Evolutionary conservation across 37 sponge, comb jelly and placozoan species (phyloP), one percentile per base, ranked within the genome.

Genomic region (Halichondria panicea): DNA sequence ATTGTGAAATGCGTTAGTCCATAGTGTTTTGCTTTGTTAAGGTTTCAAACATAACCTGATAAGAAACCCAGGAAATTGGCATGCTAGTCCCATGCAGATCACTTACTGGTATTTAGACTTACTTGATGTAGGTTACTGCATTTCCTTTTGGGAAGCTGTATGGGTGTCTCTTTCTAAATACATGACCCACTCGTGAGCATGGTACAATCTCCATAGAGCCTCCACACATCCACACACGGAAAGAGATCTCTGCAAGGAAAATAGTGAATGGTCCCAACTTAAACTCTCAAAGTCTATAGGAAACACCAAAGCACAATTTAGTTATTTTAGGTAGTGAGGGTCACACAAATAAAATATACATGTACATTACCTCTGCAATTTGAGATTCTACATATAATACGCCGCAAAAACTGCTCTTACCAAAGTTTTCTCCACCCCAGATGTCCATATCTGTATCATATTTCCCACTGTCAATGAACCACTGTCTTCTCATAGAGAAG

Each of bases 351-450:
- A n/a, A n/a, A n/a, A n/a, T n/a, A n/a, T n/a, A n/a, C n/a, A n/a
- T n/a, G n/a, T n/a, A n/a, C n/a, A n/a, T n/a, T n/a, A n/a, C n/a
- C n/a, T n/a, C n/a, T n/a, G n/a, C n/a, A n/a, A n/a, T n/a, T n/a
- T n/a, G n/a, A n/a, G n/a, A n/a, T n/a, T n/a, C n/a, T n/a, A n/a
- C n/a, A n/a, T n/a, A n/a, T n/a, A n/a, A n/a, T n/a, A n/a, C n/a
- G n/a, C n/a, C n/a, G n/a, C n/a, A n/a, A n/a, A 31, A 46, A 18
- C 24, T 4, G 1, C 0, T 1, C 87, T 63, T 36, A 93, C 94
- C 96, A 77, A 98, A 95, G 77, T 98, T 98, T 79, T 98, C 99
- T 67, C 99, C 99, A 55, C 99, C 99, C 99, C 99, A 98, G 50
- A 98, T 95, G 55, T 98, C 99, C 99, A 98, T 98, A 37, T 95